Base-by-base conservation (phyloP, 1,140 invertebrate species). In the Dreissena rostriformis region DNA sequence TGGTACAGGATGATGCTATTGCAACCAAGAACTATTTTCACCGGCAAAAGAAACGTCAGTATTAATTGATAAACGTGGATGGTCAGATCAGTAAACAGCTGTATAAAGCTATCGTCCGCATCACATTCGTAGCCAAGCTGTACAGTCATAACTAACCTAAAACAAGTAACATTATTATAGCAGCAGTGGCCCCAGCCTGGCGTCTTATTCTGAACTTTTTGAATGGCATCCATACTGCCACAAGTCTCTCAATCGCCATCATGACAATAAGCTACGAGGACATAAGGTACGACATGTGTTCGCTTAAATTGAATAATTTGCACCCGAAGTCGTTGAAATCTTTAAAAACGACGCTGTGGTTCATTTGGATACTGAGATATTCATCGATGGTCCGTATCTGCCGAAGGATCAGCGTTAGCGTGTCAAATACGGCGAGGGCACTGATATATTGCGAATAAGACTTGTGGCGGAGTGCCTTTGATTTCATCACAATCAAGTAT, bases 181-280 rank as follows among this genome's bases (percentile, higher is more conserved):
- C n/a, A 22, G 86, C 76, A 8, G 90, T 74, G 8, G 90, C 90
- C 14, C 87, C 87, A 11, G 78, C 67, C 84, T 88, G 85, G 7
- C 81, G 86, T 81, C 87, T 87, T 73, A 90, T 86, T n/a, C 76
- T 76, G 65, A 86, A 74, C 70, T 87, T 87, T 73, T 86, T 85
- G 76, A 92, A 89, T 8, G 91, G 91, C 63, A 89, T 79, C 77
- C 81, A 87, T 4, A 92, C 88, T 17, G 89, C 91, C n/a, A 91
- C 83, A 14, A 91, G 55, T 39, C 91, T 82, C 70, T 92, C 91
- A 12, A 90, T 26, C 1, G 91, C 88, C 88, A 92, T 90, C 49
- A 80, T 81, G 22, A 91, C 89, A 26, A 92, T 89, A 5, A 91
- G 79, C 91, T 90, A 92, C 10, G 88, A 88, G 0, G 89, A 90